Conservation (phyloP, 1,140 invertebrate species). For the Portunus trituberculatus region DNA sequence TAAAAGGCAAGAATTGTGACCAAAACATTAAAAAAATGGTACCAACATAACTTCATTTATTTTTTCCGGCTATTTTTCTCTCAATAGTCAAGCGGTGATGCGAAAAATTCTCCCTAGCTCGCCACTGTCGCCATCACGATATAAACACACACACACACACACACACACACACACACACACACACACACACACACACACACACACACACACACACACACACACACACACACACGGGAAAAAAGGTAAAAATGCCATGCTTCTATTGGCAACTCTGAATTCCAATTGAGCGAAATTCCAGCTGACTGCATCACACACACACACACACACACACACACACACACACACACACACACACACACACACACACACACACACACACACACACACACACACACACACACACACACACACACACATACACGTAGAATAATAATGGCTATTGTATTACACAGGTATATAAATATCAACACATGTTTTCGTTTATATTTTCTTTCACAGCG, state of each 20-base stretch:
- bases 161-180: neutral
- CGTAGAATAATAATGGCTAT: neutral
- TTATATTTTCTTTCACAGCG: too few species aligned
- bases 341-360: conserved; percentile 3
- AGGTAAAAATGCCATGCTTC: neutral
- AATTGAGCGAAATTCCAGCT: neutral
- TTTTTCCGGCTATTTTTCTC: neutral
- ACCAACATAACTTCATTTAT: neutral
- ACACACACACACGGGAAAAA: neutral
- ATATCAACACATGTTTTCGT: too few species aligned
- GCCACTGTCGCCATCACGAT: neutral
- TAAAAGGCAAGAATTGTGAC: neutral
- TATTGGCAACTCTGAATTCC: neutral
- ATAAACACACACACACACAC: neutral
- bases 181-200: neutral
- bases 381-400: neutral
- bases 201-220: too few species aligned
- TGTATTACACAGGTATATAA: too few species aligned
- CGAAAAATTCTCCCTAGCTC: neutral
- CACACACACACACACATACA: conserved; percentile 6
- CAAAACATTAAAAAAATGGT: neutral
- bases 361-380: conserved; percentile 17
- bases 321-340: neutral
- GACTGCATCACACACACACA: neutral
- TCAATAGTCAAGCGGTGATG: neutral